Conservation (phyloP, 2,888 invertebrate genomes). For the Protophormia terraenovae region DNA sequence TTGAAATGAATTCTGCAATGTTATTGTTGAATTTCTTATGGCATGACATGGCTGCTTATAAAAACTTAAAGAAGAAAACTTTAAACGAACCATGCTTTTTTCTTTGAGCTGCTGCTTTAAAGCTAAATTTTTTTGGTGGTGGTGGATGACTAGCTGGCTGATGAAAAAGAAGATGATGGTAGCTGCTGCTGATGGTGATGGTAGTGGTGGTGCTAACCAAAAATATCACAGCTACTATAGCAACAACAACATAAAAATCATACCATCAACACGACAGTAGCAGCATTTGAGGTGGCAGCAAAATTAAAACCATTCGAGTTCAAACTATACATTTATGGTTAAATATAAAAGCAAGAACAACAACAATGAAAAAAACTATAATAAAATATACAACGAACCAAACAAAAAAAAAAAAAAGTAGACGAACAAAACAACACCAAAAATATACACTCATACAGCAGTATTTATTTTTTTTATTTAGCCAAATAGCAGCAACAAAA, state of each 20-base stretch:
- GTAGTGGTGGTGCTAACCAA: conserved; percentile 31
- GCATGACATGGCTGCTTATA: not conserved
- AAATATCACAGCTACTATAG: conserved; percentile 22
- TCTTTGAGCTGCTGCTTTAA: not conserved
- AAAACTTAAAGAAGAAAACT: not conserved
- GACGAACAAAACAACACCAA: conserved; percentile 45
- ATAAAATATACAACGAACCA: too few species aligned
- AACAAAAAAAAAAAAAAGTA: conserved; percentile 31
- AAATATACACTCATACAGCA: conserved; percentile 1
- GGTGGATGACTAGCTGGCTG: too few species aligned
- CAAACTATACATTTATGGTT: conserved; percentile 64
- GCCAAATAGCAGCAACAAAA: conserved; percentile 54
- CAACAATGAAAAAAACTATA: conserved; percentile 42
- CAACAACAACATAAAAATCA: conserved; percentile 24
- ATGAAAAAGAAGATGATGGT: too few species aligned
- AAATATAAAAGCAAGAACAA: conserved; percentile 37
- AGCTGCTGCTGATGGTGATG: not conserved
- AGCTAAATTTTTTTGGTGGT: conserved; percentile 9
- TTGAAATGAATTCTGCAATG: conserved; percentile 37
- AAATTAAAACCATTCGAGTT: conserved; percentile 60
- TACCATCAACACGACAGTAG: conserved; percentile 51
- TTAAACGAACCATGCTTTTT: conserved; percentile 34
- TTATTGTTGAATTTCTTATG: conserved; percentile 65
- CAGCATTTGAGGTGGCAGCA: conserved; percentile 59
- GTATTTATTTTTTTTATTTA: conserved; percentile 25